Percentiles rank a stretch among this genome's conserved stretches.
These are phyloP conservation scores for Rhabdophis nuchalis DNA, from an alignment of 2,797 vertebrate genomes.

Conservation along the genomic window DNA sequence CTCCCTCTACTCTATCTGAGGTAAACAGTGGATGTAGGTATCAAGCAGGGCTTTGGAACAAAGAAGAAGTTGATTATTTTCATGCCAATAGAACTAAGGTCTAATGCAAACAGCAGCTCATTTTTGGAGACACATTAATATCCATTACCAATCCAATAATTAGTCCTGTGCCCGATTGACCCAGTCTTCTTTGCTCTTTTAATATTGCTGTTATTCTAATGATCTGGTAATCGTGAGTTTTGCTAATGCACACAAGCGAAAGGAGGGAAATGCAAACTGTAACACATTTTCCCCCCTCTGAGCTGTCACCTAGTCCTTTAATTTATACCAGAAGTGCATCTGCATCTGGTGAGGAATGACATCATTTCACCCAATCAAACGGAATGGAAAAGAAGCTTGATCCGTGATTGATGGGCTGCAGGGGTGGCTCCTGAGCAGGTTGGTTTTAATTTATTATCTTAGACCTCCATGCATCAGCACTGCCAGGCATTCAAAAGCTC, in stretches of 20 bases:
- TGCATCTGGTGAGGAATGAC: constrained; percentile 17
- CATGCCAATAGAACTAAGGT: not conserved
- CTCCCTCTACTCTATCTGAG: not conserved
- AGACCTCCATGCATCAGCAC: not conserved
- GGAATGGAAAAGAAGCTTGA: constrained; percentile 26
- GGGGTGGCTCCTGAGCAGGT: constrained; percentile 27
- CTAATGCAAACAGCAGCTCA: not conserved
- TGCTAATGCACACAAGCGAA: not conserved
- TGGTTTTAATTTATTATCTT: constrained; percentile 51
- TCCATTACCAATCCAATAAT: not conserved
- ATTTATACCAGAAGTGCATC: not conserved
- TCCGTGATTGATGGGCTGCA: constrained; percentile 38
- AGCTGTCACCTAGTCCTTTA: constrained; percentile 15
- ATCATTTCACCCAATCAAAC: not conserved
- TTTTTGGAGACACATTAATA: not conserved
- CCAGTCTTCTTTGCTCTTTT: not conserved
- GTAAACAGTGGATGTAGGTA: too few species aligned
- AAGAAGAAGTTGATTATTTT: not conserved
- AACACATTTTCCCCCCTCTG: not conserved
- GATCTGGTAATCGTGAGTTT: not conserved
- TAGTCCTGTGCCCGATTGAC: not conserved
- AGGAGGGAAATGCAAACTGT: not conserved
- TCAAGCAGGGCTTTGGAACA: not conserved
- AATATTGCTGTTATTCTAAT: not conserved
- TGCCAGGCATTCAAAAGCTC: constrained; percentile 12